These are phyloP conservation scores for Parambassis ranga DNA, from an alignment of 2,797 vertebrate genomes.

Conservation along the genomic window DNA sequence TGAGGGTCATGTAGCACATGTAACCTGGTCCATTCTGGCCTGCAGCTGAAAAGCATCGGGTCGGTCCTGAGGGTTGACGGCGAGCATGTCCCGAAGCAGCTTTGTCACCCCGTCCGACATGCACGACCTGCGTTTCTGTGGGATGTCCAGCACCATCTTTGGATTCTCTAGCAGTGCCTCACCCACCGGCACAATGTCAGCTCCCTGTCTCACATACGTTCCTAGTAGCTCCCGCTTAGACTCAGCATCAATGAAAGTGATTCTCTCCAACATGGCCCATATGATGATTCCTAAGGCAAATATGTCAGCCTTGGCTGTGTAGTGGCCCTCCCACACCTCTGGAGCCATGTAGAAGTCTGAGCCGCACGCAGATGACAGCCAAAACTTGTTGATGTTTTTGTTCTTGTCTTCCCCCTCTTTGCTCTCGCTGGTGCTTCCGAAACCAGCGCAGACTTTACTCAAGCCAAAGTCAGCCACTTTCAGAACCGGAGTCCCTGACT, in stretches of 20 bases:
- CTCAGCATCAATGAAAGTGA: constrained; percentile 94
- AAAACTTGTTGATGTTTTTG: constrained; percentile 85
- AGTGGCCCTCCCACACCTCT: constrained; percentile 98
- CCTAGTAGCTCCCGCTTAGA: constrained; percentile 95
- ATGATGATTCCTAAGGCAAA: constrained; percentile 97
- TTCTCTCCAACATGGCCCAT: constrained; percentile 97
- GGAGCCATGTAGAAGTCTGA: constrained; percentile 98
- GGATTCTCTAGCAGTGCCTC: constrained; percentile 97
- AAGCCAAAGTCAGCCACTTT: constrained; percentile 97
- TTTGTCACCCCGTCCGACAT: constrained; percentile 92
- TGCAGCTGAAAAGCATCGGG: constrained; percentile 93
- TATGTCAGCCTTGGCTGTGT: constrained; percentile 98
- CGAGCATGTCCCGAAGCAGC: constrained; percentile 95
- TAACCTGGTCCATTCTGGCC: constrained; percentile 91
- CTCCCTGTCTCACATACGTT: constrained; percentile 91
- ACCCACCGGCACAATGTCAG: constrained; percentile 93
- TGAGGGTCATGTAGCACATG: constrained; percentile 85
- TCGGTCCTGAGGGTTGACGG: constrained; percentile 94
- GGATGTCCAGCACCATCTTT: constrained; percentile 97
- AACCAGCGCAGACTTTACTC: constrained; percentile 93
- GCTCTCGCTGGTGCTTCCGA: constrained; percentile 64
- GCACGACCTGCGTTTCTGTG: constrained; percentile 91
- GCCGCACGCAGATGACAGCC: constrained; percentile 94
- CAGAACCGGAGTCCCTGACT: constrained; percentile 87
- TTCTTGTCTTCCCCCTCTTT: constrained; percentile 48